Conservation (phyloP, 2,797 vertebrate species). For the Pangasius djambal region DNA sequence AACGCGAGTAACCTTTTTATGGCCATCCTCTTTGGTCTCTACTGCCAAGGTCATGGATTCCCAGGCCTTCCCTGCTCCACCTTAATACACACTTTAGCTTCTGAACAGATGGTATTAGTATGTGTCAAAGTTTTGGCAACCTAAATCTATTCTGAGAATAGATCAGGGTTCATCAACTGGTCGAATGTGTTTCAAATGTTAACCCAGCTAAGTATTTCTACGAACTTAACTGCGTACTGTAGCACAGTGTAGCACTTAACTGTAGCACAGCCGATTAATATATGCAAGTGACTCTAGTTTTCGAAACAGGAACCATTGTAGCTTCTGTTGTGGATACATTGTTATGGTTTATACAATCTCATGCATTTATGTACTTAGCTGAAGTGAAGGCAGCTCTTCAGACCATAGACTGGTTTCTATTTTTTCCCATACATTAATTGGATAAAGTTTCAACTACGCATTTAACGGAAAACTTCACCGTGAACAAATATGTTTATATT, state of each 20-base stretch:
- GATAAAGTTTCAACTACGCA: background rate
- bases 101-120: constrained; percentile 10
- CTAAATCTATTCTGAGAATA: background rate
- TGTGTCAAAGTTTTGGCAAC: background rate
- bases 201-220: background rate
- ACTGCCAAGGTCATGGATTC: constrained; percentile 35
- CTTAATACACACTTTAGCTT: constrained; percentile 2
- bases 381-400: background rate
- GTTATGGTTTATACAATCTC: background rate
- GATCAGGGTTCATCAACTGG: background rate
- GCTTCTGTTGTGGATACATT: background rate
- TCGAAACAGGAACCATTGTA: background rate
- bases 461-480: background rate
- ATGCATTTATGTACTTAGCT: background rate
- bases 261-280: no score
- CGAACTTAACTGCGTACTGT: background rate
- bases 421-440: background rate
- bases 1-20: constrained; percentile 38
- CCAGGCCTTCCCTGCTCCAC: background rate
- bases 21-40: constrained; percentile 1
- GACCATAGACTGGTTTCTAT: background rate
- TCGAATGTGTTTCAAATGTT: constrained; percentile 6
- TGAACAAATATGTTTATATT: background rate
- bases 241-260: no score
- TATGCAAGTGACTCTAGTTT: background rate